These are phyloP conservation scores for Hippolais icterina DNA, from an alignment of 2,113 vertebrate genomes.

Conservation along the genomic window DNA sequence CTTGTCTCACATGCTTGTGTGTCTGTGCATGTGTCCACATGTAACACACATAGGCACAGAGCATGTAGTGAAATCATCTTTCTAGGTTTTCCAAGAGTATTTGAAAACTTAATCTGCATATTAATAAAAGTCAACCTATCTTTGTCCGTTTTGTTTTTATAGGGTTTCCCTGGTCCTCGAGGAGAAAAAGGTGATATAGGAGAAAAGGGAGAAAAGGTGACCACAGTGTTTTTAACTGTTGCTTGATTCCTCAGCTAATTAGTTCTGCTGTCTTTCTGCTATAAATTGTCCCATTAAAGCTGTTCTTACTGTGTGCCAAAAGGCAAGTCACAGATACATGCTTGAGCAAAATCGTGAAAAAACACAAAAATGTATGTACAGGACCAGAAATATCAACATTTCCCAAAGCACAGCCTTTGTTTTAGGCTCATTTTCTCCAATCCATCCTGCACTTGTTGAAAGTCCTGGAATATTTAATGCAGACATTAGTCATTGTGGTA, in stretches of 20 bases:
- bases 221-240: slow-evolving; percentile 48
- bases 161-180: slow-evolving; percentile 95
- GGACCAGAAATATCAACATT: background rate
- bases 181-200: slow-evolving; percentile 96
- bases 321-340: background rate
- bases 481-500: background rate
- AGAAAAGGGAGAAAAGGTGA: slow-evolving; percentile 99
- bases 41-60: background rate
- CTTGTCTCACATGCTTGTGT: background rate
- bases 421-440: background rate
- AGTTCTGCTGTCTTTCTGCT: slow-evolving; percentile 15
- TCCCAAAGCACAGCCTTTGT: background rate
- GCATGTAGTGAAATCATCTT: background rate
- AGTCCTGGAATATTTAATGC: background rate
- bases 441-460: background rate
- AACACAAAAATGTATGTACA: background rate
- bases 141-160: slow-evolving; percentile 81
- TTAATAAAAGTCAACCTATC: slow-evolving; percentile 1
- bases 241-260: slow-evolving; percentile 42
- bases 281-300: background rate
- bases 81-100: background rate
- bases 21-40: background rate
- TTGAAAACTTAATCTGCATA: background rate
- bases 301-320: slow-evolving; percentile 71
- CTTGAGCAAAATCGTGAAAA: background rate